Conservation (phyloP, 2,113 vertebrate genomes). For the Antechinus stuartii region DNA sequence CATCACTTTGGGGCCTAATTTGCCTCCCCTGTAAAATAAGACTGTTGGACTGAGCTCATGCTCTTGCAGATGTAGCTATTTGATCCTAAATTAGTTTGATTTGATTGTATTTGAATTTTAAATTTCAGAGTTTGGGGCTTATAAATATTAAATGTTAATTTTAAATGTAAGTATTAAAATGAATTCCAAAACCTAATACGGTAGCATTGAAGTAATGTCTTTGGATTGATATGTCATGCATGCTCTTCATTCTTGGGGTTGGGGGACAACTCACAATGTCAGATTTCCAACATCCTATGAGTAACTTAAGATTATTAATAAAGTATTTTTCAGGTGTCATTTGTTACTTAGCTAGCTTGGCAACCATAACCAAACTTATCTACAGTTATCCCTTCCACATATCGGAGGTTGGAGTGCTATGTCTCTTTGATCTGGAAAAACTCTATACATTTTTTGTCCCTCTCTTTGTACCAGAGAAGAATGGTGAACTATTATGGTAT, state of each 20-base stretch:
- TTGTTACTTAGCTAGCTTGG: too few species aligned
- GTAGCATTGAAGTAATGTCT: not conserved
- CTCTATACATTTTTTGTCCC: too few species aligned
- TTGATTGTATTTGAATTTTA: not conserved
- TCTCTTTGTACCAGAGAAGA: too few species aligned
- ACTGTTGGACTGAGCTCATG: not conserved
- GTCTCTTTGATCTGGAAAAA: too few species aligned
- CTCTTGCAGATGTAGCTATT: not conserved
- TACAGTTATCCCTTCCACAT: too few species aligned
- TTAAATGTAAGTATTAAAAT: not conserved
- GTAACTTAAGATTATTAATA: not conserved
- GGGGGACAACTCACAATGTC: not conserved
- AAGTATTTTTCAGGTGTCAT: not conserved
- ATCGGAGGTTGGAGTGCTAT: too few species aligned
- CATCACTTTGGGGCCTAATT: too few species aligned
- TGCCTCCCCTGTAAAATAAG: too few species aligned
- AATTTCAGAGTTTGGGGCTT: not conserved
- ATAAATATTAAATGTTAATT: not conserved
- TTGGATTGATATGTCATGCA: not conserved
- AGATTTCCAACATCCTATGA: not conserved
- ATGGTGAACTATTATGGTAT: too few species aligned
- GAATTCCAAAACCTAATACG: not conserved
- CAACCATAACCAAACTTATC: too few species aligned
- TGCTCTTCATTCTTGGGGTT: not conserved
- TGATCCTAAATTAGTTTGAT: not conserved